Base-by-base conservation (phyloP, 2,888 invertebrate species). In the Smittia sp. region DNA sequence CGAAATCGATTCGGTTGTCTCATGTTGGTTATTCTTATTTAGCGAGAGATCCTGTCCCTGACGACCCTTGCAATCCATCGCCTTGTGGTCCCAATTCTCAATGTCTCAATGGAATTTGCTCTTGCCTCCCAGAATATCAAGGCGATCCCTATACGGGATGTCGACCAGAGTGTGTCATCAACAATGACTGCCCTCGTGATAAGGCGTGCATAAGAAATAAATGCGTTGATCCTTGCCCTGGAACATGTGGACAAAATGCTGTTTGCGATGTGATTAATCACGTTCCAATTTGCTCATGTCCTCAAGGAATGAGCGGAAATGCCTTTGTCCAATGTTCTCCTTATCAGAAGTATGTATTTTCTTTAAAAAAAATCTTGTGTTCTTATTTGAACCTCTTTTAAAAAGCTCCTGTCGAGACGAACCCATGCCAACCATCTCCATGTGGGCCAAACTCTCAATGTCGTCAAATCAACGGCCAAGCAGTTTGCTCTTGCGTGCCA, bases 401-500 rank as follows among this genome's bases (percentile, higher is more conserved):
- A n/a, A 41, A 13, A 58, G 90, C 89, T 58, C 68, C 75, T 74
- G 62, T 76, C 75, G 80, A 83, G 73, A 78, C 80, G 22, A 89
- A 92, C 79, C 89, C 88, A 3, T 93, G 93, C 79, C 84, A 87
- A 78, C 90, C 90, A 72, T 89, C 90, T 54, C 89, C 93, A 0
- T 94, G 94, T 78, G 94, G 93, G 66, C 80, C 88, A 4, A 93
- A 93, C 79, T 88, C 93, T 0, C 80, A 87, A 76, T 92, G 92
- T 78, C 86, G 86, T 69, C 84, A 85, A 67, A 38, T 25, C 3
- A 67, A 67, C 18, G 39, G 39, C 6, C 86, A 88, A 74, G 92
- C 92, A 1, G 84, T 86, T 70, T 94, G 94, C 79, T 87, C 88
- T 69, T 94, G 93, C 79, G 81, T 89, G 73, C 85, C 89, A 1